Evolutionary conservation across 1,140 invertebrate species (phyloP), one percentile per base, ranked within the genome.

Genomic region (Spodoptera litura): DNA sequence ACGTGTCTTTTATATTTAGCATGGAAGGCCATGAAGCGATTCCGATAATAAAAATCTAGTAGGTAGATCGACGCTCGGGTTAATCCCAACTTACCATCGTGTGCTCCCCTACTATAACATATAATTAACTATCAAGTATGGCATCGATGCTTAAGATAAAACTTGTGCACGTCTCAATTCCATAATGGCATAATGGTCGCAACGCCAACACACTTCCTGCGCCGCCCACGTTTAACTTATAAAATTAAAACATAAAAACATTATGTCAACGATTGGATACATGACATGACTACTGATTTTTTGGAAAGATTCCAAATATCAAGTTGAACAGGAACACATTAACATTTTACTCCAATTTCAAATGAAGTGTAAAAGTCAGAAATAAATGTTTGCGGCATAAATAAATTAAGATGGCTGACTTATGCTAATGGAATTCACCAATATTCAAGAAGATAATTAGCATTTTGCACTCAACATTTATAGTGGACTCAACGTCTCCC

Each of bases 191-290:
- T 76, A 62, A 52, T 77, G 62, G 74, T 53, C 52, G 44, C 73
- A 79, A 79, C 81, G 80, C 80, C 83, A 75, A 84, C 81, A 71
- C 77, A 71, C 58, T 84, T 85, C 79, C 81, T 81, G 76, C 62
- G 59, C 53, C 78, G 64, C 81, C 81, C 74, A 81, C 81, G 31
- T 12, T n/a, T 64, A 6, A 27, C 15, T 55, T 55, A 56, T 53
- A 58, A 75, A 61, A 52, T 66, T 49, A 49, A 66, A 12, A 66
- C 62, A 66, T 12, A 66, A 25, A 64, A 31, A 64, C 20, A 52
- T 55, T 44, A 55, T 77, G 74, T 77, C 74, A 77, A 49, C 74
- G 52, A 64, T 76, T 53, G 35, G 35, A 38, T 38, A 38, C 4
- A 20, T 20, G 20, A 44, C 38, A 44, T 9, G 25, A 20, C 74